A percentile compares a stretch with the other conserved stretches of the same genome.
Evolutionary conservation across 2,113 vertebrate genomes (phyloP).

Genomic region (Ginglymostoma cirratum): DNA sequence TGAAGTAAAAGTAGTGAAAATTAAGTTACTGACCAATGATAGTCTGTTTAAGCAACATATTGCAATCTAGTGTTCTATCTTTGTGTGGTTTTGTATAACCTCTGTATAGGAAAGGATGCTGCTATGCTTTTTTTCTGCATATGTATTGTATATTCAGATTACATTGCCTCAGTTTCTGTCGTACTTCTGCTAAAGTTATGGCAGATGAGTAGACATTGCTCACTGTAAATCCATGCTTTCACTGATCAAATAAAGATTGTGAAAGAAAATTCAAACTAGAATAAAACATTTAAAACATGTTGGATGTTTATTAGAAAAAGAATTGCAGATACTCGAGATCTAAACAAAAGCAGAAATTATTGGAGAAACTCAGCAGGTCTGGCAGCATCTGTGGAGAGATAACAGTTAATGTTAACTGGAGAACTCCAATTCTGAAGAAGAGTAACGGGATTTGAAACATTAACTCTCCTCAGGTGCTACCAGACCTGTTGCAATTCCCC

Average conservation of each 20-base stretch:
- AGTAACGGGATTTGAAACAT: too few relatives aligned
- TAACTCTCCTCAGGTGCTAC: too few relatives aligned
- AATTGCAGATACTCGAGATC: too few relatives aligned
- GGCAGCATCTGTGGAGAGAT: too few relatives aligned
- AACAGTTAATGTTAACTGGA: too few relatives aligned
- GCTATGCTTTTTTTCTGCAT: background rate
- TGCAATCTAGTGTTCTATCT: background rate
- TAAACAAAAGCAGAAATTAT: too few relatives aligned
- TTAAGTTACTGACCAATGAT: too few relatives aligned
- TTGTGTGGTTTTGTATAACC: background rate
- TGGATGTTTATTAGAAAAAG: background rate
- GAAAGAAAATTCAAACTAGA: background rate
- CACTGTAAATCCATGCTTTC: background rate
- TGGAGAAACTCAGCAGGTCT: too few relatives aligned
- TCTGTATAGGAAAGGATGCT: background rate
- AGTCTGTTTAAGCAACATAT: background rate
- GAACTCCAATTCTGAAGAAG: too few relatives aligned
- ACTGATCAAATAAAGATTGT: background rate
- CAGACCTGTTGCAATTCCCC: too few relatives aligned
- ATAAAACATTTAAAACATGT: background rate
- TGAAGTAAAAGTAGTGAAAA: background rate
- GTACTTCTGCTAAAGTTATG: background rate
- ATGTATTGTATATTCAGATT: background rate
- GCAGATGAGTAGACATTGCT: background rate
- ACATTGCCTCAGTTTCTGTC: background rate